phyloP scores from a whole-genome alignment of 2,888 invertebrate genomes.

The Drosophila neonasuta region DNA sequence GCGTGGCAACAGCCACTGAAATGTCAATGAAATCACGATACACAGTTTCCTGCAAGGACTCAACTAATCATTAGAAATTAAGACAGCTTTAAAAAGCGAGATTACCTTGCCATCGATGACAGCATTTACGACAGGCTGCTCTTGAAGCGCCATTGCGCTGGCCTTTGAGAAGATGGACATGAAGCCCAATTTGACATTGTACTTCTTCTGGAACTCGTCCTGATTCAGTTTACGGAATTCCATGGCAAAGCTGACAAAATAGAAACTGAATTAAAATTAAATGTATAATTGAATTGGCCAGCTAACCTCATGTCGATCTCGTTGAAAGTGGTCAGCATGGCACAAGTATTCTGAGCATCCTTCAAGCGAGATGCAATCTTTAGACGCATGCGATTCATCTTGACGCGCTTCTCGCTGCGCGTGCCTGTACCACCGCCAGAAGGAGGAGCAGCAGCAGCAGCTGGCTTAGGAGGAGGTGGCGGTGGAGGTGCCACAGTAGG shows the following conservation, averaged over 20 bases:
- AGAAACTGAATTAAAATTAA: not conserved
- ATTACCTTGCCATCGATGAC: slow-evolving; percentile 92
- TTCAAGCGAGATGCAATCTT: slow-evolving; percentile 97
- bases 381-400: slow-evolving; percentile 98
- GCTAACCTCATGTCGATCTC: slow-evolving; percentile 95
- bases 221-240: slow-evolving; percentile 94
- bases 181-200: slow-evolving; percentile 96
- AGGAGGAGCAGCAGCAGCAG: slow-evolving; percentile 86
- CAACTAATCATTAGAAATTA: not conserved
- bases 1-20: slow-evolving; percentile 98
- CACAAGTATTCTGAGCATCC: slow-evolving; percentile 98
- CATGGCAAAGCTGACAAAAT: slow-evolving; percentile 89
- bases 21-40: slow-evolving; percentile 99
- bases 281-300: not conserved
- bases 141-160: slow-evolving; percentile 93
- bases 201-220: slow-evolving; percentile 96
- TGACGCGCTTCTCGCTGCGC: slow-evolving; percentile 96
- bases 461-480: not conserved
- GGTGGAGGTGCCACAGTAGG: not conserved
- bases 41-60: slow-evolving; percentile 82
- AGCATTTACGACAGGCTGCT: slow-evolving; percentile 98
- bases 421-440: slow-evolving; percentile 87
- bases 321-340: slow-evolving; percentile 99
- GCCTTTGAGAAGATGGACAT: slow-evolving; percentile 99
- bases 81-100: not conserved